Base-by-base conservation (phyloP, 1,140 invertebrate species). In the Saccostrea glomerata region DNA sequence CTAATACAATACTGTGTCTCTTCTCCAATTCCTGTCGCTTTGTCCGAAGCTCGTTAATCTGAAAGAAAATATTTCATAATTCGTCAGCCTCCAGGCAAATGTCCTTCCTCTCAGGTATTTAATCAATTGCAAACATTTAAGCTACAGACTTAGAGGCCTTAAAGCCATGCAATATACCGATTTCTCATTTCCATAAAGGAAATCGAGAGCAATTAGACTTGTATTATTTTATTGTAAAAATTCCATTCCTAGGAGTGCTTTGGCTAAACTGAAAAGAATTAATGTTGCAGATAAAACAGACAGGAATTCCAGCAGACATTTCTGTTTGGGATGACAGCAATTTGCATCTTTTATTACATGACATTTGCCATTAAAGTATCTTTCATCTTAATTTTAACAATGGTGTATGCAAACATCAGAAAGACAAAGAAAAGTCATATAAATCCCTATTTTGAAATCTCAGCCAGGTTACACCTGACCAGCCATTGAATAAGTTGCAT, bases 11-110 rank as follows among this genome's bases (percentile, higher is more conserved):
- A 58, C 93, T 88, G 11, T 95, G 94, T 92, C 98, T 96, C 93
- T 97, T 96, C 94, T 98, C 98, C 88, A 98, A 94, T 91, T 98
- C 98, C 84, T 96, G 96, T 93, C 97, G 97, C 94, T 98, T 97
- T 92, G 98, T 97, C 54, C 96, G 97, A 84, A 98, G 96, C 88
- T 98, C 94, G 91, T 97, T 97, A 88, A 98, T 96, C 97, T 97
- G 91, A n/a, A 88, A 87, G 20, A 82, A 6, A 66, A 82, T 40
- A 84, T 23, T 84, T 84, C 2, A 84, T 40, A 84, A 9, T 55
- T 25, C 4, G 15, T 77, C 70, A 77, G 13, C 30, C 25, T 77
- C 30, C 25, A 2, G 30, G 60, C 60, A 73, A 77, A 77, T 36
- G 70, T 30, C 70, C 70, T 77, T 77, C 70, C 70, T 30, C 25